Base-by-base conservation (phyloP, 2,888 invertebrate species). In the Oscheius sp. region DNA sequence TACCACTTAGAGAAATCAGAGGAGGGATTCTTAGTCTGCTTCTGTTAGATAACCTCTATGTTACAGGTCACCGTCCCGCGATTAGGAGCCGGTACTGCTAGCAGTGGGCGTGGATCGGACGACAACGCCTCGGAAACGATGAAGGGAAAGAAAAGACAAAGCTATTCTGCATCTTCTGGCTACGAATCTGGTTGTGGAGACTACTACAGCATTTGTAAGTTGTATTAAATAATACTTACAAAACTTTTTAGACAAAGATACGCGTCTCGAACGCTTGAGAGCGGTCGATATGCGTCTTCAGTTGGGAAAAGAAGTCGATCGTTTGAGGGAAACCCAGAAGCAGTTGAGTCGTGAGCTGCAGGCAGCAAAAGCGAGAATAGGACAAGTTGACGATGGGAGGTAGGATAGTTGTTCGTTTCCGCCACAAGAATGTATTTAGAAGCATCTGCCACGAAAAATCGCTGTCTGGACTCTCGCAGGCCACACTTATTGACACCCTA, bases 341-440 rank as follows among this genome's bases (percentile, higher is more conserved):
- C 75, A 74, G 53, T 90, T 92, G 86, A 92, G 91, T 81, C 89
- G 89, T 77, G 92, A 92, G 80, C 87, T 92, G 47, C 89, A 90
- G 48, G 89, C 90, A 47, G 91, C 92, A 74, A 92, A 92, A 83
- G 89, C 89, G 74, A 90, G 91, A 68, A 91, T 92, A 55, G 84
- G 82, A 51, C 80, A 82, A 70, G 75, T 76, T 48, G 81, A 81
- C 2, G 81, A 81, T 65, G 81, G 66, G 21, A 66, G 76, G 80
- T 80, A 63, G 70, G 70, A 76, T n/a, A 21, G 21, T 21, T 9
- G 29, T 33, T 50, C 32, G 13, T 32, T 42, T n/a, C 37, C 29
- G 4, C 50, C 29, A 66, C 32, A 7, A 21, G 9, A 55, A 63
- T 3, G 48, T 63, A 1, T 10, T 48, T 21, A 68, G 55, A 37